These are phyloP conservation scores for Acleris cristana DNA, from an alignment of 2,888 invertebrate genomes.

Conservation along the genomic window DNA sequence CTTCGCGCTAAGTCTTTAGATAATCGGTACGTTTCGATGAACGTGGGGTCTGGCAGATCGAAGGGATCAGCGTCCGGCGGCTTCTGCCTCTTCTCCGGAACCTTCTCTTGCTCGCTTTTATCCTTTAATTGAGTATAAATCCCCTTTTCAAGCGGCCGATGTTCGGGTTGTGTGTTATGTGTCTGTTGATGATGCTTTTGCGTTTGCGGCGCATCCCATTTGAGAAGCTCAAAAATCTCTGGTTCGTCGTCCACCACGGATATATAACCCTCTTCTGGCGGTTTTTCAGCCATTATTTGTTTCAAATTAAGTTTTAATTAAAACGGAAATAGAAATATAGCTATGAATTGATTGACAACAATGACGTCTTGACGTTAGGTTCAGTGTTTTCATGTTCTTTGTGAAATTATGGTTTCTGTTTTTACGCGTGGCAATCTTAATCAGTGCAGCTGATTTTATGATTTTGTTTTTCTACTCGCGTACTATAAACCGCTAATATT, in stretches of 20 bases:
- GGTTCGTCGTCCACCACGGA: conserved; percentile 78
- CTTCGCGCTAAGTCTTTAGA: conserved; percentile 70
- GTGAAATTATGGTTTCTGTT: not conserved
- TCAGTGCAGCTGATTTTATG: not conserved
- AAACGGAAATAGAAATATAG: conserved; percentile 51
- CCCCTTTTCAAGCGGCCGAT: conserved; percentile 23
- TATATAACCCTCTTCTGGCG: conserved; percentile 76
- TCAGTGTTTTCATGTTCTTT: conserved; percentile 5
- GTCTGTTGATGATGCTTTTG: conserved; percentile 55
- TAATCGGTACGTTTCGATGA: conserved; percentile 69
- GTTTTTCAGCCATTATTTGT: conserved; percentile 73
- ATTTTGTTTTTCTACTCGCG: too few species aligned
- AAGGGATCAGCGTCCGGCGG: conserved; percentile 70
- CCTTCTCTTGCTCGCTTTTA: conserved; percentile 62
- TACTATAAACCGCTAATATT: too few species aligned
- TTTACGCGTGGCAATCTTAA: too few species aligned
- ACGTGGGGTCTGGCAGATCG: conserved; percentile 66
- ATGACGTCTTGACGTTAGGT: conserved; percentile 44
- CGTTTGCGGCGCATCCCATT: conserved; percentile 74
- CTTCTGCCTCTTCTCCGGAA: conserved; percentile 68
- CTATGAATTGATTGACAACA: conserved; percentile 53
- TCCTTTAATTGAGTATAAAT: conserved; percentile 42
- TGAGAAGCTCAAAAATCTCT: conserved; percentile 74
- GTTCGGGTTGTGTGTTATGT: conserved; percentile 15
- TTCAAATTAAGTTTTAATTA: conserved; percentile 49